Evolutionary conservation across 2,888 invertebrate species (phyloP), one percentile per base, ranked within the genome.

Genomic region (Orthonychiurus folsomi): DNA sequence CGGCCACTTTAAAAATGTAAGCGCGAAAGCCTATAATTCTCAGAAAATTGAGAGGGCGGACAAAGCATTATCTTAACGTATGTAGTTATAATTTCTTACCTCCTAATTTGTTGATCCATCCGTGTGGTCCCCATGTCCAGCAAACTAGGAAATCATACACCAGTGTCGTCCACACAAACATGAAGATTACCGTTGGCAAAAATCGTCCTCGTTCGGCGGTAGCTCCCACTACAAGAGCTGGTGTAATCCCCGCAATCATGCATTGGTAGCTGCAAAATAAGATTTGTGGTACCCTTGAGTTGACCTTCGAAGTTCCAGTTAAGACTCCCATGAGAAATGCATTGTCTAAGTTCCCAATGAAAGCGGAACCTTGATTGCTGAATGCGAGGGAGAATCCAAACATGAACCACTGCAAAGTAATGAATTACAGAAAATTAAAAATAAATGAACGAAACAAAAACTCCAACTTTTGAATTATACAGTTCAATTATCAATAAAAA

Each of bases 111-210:
- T 54, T 59, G 3, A 59, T 58, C 71, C 71, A 71, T 24, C 71
- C 71, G 58, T 67, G 64, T 1, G 61, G 50, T 59, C 67, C 68
- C 71, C 71, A 71, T 0, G 69, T 69, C 71, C 71, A 71, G 56
- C 63, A 69, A 1, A 67, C 66, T 1, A 70, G 60, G 50, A 69
- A 67, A 64, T 72, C 72, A 63, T 68, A 72, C 1, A 70, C 70
- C 18, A 72, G 24, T 1, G 63, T 63, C 1, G 63, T 63, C 65
- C 63, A 65, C 18, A 71, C 55, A 24, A 69, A 61, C 59, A 65
- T 65, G 20, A 65, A 65, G 9, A 65, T 52, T n/a, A 65, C 59
- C 18, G 62, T 60, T 1, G 65, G 65, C 18, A 65, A 50, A 52
- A 65, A 65, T 25, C 65, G 37, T 15, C 60, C 65, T 37, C 71